Evolutionary conservation across 1,140 invertebrate species (phyloP), one percentile per base, ranked within the genome.

Genomic region (Drosophila rhopaloa): DNA sequence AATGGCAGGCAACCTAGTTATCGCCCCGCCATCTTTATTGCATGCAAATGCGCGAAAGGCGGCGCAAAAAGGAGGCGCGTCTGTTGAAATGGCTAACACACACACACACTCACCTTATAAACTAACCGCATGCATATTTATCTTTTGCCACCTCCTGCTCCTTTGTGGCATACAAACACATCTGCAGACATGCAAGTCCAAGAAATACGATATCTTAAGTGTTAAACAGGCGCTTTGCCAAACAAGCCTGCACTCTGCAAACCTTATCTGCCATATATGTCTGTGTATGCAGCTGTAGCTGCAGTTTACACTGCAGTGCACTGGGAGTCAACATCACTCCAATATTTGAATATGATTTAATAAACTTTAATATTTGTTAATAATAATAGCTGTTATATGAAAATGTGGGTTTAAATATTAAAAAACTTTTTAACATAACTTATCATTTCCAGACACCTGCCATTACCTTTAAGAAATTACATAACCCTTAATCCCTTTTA

Each of bases 181-280:
- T 40, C 37, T 51, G 48, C 63, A 70, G 47, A 57, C 43, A 73
- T 60, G 66, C 54, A 14, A 67, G 46, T 76, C 48, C 68, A 88
- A 88, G 83, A 88, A 83, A 84, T 88, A 89, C 83, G 84, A 88
- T 88, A 88, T 88, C 83, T 88, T 88, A 89, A 88, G 83, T 88
- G 83, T 88, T 88, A 88, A 88, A 83, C 80, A 89, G 83, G 83
- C 83, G 83, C 83, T 88, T 88, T 88, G 80, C 84, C 83, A 80
- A 88, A 88, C 83, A 89, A 89, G 79, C 76, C 76, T 67, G 83
- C 76, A 70, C 65, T 62, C 61, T 62, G 62, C 74, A 51, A 63
- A 38, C 61, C 65, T 66, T 68, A 68, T 68, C 65, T 68, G 27
- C 38, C 19, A 1, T 43, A 19, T 35, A 24, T 16, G 14, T 66